Conservation (phyloP, 1,140 invertebrate genomes). For the Pseudomyrmex gracilis region DNA sequence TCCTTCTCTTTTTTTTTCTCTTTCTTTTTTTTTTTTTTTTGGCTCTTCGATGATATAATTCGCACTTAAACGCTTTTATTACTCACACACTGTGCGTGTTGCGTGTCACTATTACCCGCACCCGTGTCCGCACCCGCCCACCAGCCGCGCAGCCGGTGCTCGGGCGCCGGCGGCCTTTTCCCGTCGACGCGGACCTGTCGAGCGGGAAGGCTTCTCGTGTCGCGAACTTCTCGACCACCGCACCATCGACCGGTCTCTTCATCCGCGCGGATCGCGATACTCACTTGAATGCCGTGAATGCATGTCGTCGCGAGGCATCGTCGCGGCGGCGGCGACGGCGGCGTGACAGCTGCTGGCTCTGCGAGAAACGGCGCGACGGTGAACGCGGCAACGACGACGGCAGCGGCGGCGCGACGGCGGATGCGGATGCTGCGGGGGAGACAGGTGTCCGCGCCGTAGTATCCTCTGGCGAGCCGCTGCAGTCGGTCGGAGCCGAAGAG, state of each 20-base stretch:
- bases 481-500: conserved; percentile 79
- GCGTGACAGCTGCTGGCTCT: conserved; percentile 26
- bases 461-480: conserved; percentile 75
- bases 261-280: conserved; percentile 38
- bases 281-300: conserved; percentile 32
- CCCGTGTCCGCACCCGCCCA: background rate
- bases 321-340: conserved; percentile 49
- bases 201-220: conserved; percentile 15
- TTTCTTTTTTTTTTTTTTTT: background rate
- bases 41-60: background rate
- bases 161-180: conserved; percentile 28
- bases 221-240: conserved; percentile 27
- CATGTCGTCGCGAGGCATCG: conserved; percentile 25
- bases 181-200: conserved; percentile 39
- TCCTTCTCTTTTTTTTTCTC: conserved; percentile 5
- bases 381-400: conserved; percentile 31
- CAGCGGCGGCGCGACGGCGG: conserved; percentile 62
- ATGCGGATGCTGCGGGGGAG: conserved; percentile 74
- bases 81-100: conserved; percentile 38
- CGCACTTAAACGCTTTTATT: conserved; percentile 30
- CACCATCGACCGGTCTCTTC: conserved; percentile 46
- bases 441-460: conserved; percentile 72
- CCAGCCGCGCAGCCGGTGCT: background rate
- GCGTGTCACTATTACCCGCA: conserved; percentile 33
- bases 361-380: conserved; percentile 46